These are phyloP conservation scores for Drosophila affinis DNA, from an alignment of 2,888 invertebrate genomes.

Conservation along the genomic window DNA sequence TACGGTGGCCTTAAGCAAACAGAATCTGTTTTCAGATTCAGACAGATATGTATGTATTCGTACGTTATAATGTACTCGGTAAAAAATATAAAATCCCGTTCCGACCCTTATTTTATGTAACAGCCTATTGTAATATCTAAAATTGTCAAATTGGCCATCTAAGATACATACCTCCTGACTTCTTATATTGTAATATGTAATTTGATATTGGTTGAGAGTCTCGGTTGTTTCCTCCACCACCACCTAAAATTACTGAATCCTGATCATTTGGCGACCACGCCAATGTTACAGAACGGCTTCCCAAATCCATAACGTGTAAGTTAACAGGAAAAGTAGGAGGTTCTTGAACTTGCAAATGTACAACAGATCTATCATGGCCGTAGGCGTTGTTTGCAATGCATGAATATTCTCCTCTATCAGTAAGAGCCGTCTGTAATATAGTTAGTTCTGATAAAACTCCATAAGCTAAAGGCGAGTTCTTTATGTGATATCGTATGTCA, in stretches of 20 bases:
- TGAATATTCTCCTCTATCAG: constrained; percentile 86
- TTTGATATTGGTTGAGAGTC: constrained; percentile 85
- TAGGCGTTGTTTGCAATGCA: constrained; percentile 87
- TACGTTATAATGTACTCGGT: no score
- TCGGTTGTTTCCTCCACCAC: constrained; percentile 73
- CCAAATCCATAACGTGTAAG: constrained; percentile 85
- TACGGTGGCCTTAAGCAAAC: no score
- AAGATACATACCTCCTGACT: constrained; percentile 84
- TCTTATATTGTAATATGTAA: constrained; percentile 87
- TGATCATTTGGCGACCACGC: constrained; percentile 85
- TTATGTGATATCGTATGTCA: constrained; percentile 84
- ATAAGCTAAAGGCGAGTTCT: constrained; percentile 82
- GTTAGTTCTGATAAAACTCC: constrained; percentile 86
- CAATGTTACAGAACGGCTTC: constrained; percentile 85
- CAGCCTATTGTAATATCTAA: neutral
- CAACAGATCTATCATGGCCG: constrained; percentile 85
- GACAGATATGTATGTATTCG: no score
- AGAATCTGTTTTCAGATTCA: no score
- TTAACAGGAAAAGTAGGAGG: constrained; percentile 87
- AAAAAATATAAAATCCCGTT: no score
- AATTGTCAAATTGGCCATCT: neutral
- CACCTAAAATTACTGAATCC: constrained; percentile 76
- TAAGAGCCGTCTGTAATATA: constrained; percentile 85
- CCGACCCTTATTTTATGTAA: no score
- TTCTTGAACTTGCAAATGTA: constrained; percentile 85